Evolutionary conservation across 1,140 invertebrate genomes (phyloP), one percentile per base, ranked within the genome.

Genomic region (Cyphomyrmex costatus): DNA sequence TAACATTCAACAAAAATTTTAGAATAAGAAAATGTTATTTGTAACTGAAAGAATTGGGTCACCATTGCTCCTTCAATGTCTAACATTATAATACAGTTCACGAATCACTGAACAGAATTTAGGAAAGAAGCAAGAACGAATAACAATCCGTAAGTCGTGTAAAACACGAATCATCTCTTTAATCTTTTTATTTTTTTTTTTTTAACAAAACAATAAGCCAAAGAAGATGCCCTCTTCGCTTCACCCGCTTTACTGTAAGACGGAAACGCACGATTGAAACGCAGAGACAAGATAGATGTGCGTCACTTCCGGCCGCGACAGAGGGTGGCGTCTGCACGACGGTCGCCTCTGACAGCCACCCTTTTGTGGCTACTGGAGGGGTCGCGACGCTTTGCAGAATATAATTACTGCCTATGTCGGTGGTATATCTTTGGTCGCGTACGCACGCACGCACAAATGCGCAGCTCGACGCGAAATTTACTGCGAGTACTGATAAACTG

Each of bases 271-370:
- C 90, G 91, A 90, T 93, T 91, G 89, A 93, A 90, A 86, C 91
- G 91, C 91, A 90, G 88, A 85, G 91, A 91, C 91, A 94, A 94
- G 93, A 94, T 95, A 92, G 93, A 95, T 94, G 93, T 94, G 93
- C 93, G 92, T 94, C 92, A 94, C 93, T 95, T 95, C 94, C 94
- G 93, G 93, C 92, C 93, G 92, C 93, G 93, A 94, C 93, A 92
- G 93, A 93, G 92, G 93, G 91, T 95, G 93, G 93, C 94, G 94
- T 94, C 94, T 94, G 82, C 85, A 86, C 92, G 93, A 87, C 93
- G 93, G 88, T 89, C 90, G 89, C 91, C 89, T 84, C 84, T 63
- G 78, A 83, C 68, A 74, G 53, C 14, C 79, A 83, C 79, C 79
- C 79, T 46, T 70, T 49, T 80, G 79, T 56, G 79, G 68, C 79